Evolutionary conservation across 2,797 vertebrate genomes (phyloP).

Genomic region (Hoplostethus atlanticus): DNA sequence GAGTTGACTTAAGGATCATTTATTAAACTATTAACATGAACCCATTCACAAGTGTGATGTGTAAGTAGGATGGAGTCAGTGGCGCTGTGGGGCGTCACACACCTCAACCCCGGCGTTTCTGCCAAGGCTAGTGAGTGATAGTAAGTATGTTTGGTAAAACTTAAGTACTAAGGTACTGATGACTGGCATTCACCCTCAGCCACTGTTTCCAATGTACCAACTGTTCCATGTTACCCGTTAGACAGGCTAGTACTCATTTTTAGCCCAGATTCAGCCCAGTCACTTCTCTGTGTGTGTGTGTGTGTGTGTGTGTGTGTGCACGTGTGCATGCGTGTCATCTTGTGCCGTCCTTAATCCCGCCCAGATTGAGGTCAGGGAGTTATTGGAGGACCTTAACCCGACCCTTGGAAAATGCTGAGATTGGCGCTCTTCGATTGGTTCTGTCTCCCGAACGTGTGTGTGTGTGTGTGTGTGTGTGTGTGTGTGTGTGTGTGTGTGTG

Average conservation of each 20-base stretch:
- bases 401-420: conserved; percentile 52
- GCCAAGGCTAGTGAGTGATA: neutral
- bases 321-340: conserved; percentile 30
- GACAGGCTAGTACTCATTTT: neutral
- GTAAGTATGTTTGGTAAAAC: conserved; percentile 4
- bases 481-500: no score
- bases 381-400: conserved; percentile 48
- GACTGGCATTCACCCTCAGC: neutral
- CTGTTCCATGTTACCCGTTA: no score
- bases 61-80: no score
- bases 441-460: neutral
- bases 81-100: no score
- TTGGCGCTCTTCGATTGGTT: conserved; percentile 49
- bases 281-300: conserved; percentile 1
- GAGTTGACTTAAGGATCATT: no score
- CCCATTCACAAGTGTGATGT: no score
- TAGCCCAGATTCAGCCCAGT: neutral
- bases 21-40: no score
- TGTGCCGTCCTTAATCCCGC: conserved; percentile 70
- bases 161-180: neutral
- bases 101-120: neutral
- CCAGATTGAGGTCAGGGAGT: conserved; percentile 79
- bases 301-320: conserved; percentile 32
- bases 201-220: no score
- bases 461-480: no score